These are phyloP conservation scores for Sebastiscus tertius DNA, from an alignment of 2,797 vertebrate species.

Conservation along the genomic window DNA sequence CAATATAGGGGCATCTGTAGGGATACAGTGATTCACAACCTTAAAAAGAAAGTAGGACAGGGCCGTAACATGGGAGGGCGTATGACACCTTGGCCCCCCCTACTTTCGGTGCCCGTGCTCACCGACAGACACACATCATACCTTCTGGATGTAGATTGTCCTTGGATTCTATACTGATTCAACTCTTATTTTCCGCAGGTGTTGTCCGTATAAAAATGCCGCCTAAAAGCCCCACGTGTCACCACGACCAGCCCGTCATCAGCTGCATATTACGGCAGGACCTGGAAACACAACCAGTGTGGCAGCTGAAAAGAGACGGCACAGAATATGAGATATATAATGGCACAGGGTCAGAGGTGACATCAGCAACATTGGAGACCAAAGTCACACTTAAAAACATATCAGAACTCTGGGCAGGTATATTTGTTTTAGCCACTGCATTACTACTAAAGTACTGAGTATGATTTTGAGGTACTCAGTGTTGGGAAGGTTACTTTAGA, in stretches of 20 bases:
- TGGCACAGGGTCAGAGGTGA: conserved; percentile 29
- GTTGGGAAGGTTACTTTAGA: neutral
- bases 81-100: too few species aligned
- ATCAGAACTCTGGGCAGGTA: conserved; percentile 72
- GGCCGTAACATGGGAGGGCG: too few species aligned
- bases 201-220: neutral
- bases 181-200: conserved; percentile 54
- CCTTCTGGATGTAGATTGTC: neutral
- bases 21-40: too few species aligned
- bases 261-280: accelerated
- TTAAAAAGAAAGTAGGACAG: too few species aligned
- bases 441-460: neutral
- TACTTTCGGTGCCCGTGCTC: too few species aligned
- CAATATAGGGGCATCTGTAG: too few species aligned
- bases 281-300: accelerated
- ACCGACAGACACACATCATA: neutral
- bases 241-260: accelerated
- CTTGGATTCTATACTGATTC: neutral
- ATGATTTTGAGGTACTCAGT: neutral
- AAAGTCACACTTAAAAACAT: accelerated
- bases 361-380: accelerated
- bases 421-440: neutral
- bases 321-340: neutral
- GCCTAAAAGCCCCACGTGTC: accelerated
- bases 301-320: neutral